Conservation (phyloP, 2,113 vertebrate genomes). For the Guaruba guarouba region DNA sequence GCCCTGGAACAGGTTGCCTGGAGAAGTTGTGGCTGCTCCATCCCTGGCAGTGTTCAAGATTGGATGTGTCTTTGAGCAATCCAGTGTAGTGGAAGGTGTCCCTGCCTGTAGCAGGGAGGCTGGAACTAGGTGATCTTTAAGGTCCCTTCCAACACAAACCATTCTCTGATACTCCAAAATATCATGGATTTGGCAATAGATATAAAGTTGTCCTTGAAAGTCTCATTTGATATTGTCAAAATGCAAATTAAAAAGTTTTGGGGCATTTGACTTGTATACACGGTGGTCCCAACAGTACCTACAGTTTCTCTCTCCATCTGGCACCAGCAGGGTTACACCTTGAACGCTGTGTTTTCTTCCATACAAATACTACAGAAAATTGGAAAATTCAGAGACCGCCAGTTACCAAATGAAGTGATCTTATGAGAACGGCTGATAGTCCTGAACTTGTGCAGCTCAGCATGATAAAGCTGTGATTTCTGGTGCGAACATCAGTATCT, state of each 20-base stretch:
- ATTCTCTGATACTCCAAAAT: neutral
- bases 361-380: neutral
- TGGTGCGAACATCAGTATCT: neutral
- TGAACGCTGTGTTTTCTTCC: neutral
- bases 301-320: neutral
- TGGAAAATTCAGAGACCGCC: neutral
- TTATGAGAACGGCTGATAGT: neutral
- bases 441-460: neutral
- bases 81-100: neutral
- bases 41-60: neutral
- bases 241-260: neutral
- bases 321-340: neutral
- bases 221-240: neutral
- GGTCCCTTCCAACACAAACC: neutral
- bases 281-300: too few species aligned
- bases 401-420: neutral
- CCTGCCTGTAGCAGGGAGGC: neutral
- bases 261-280: neutral
- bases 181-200: accelerated
- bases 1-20: neutral
- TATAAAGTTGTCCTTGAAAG: neutral
- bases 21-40: neutral
- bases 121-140: neutral
- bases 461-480: neutral
- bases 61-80: neutral